Evolutionary conservation across 1,140 invertebrate species (phyloP).

Genomic region (Acromyrmex charruanus): DNA sequence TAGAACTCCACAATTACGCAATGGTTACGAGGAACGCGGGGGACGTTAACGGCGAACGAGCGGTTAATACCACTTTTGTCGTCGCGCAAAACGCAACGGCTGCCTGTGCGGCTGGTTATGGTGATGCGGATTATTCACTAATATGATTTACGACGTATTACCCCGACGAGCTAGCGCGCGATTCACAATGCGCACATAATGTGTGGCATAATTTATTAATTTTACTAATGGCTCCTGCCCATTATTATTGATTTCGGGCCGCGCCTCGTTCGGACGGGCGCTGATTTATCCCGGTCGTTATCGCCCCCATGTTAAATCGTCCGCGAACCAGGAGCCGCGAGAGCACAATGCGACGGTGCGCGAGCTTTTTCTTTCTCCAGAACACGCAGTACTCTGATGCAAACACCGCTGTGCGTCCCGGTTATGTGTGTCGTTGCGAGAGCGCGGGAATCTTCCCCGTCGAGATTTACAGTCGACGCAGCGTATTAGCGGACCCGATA

Average conservation of each 20-base stretch:
- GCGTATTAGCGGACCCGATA: constrained; percentile 38
- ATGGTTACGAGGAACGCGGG: constrained; percentile 24
- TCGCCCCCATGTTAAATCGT: constrained; percentile 82
- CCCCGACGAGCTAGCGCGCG: constrained; percentile 78
- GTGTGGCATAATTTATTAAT: constrained; percentile 87
- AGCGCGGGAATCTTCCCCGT: constrained; percentile 41
- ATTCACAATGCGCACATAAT: constrained; percentile 87
- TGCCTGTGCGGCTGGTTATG: constrained; percentile 80
- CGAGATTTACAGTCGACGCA: constrained; percentile 57
- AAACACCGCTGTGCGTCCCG: constrained; percentile 24
- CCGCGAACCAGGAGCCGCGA: constrained; percentile 76
- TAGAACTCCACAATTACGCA: constrained; percentile 30
- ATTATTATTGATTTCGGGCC: constrained; percentile 87
- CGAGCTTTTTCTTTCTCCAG: constrained; percentile 73
- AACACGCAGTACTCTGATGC: constrained; percentile 53
- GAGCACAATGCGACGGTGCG: constrained; percentile 74
- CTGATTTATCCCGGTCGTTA: constrained; percentile 84
- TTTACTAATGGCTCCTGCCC: constrained; percentile 87
- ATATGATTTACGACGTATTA: constrained; percentile 87
- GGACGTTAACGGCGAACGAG: constrained; percentile 45
- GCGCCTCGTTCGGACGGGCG: constrained; percentile 82
- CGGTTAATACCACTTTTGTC: constrained; percentile 75
- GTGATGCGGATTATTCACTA: constrained; percentile 87
- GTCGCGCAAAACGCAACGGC: constrained; percentile 72
- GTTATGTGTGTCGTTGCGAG: constrained; percentile 33